Evolutionary conservation across 2,797 vertebrate species (phyloP).

Genomic region (Lutjanus argentimaculatus): DNA sequence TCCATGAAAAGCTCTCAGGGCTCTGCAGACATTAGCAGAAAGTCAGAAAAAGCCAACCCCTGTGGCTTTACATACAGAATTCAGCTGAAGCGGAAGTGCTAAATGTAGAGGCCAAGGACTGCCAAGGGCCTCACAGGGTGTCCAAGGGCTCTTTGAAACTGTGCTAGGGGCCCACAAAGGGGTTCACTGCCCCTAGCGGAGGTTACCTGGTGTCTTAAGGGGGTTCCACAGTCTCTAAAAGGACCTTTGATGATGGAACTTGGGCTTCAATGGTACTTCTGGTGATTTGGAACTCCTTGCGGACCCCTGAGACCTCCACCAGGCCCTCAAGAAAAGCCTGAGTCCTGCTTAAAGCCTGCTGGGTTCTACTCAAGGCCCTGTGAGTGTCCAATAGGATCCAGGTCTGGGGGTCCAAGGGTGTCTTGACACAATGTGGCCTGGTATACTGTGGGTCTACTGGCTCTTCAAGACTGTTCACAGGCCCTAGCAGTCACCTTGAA

Average conservation of each 20-base stretch:
- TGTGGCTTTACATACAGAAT: conserved; percentile 8
- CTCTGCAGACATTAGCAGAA: conserved; percentile 25
- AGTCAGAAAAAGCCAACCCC: conserved; percentile 2
- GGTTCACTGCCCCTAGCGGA: too few relatives aligned
- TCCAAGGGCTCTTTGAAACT: background rate
- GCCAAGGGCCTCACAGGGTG: background rate
- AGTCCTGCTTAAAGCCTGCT: background rate
- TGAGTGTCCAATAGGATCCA: too few relatives aligned
- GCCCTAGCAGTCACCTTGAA: too few relatives aligned
- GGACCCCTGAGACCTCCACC: background rate
- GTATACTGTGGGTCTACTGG: too few relatives aligned
- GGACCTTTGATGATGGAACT: background rate
- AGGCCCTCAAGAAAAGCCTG: background rate
- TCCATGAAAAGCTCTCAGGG: conserved; percentile 27
- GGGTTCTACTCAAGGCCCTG: too few relatives aligned
- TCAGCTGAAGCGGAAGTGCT: background rate
- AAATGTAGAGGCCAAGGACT: background rate
- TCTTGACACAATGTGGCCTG: too few relatives aligned
- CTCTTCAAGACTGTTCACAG: too few relatives aligned
- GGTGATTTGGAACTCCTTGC: background rate
- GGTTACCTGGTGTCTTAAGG: background rate
- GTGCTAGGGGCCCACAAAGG: background rate
- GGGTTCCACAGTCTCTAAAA: background rate
- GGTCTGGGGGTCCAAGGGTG: too few relatives aligned
- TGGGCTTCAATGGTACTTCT: background rate